phyloP scores from a whole-genome alignment of 1,140 invertebrate species.

The Ladona fulva region DNA sequence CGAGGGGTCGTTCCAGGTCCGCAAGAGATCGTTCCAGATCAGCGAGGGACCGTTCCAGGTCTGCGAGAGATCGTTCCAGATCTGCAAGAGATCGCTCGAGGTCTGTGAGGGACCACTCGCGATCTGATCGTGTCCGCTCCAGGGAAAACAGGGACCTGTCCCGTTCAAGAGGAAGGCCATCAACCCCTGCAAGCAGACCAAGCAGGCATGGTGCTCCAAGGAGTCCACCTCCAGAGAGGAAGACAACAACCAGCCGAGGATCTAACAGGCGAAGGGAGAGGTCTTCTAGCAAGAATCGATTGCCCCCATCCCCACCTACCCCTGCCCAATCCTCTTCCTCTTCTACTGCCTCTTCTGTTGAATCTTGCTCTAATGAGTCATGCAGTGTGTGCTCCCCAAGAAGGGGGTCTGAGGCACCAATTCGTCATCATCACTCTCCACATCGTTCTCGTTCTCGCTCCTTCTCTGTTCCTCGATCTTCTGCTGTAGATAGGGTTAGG shows the following conservation, averaged over 20 bases:
- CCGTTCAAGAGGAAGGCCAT: slow-evolving; percentile 17
- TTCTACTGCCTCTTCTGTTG: background rate
- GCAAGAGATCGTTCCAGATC: background rate
- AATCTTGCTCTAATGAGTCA: slow-evolving; percentile 60
- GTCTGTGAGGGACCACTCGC: background rate
- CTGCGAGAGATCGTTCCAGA: background rate
- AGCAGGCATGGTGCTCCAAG: slow-evolving; percentile 11
- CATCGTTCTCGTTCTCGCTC: slow-evolving; percentile 32
- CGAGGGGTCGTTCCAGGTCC: slow-evolving; percentile 9
- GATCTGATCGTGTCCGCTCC: background rate
- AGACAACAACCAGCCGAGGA: background rate
- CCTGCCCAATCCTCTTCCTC: slow-evolving; percentile 23
- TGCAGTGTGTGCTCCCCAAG: slow-evolving; percentile 57
- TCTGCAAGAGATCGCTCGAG: background rate
- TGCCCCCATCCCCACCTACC: background rate
- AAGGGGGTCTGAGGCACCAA: slow-evolving; percentile 16
- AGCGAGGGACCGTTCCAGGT: background rate
- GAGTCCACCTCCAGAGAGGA: background rate
- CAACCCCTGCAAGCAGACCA: slow-evolving; percentile 18
- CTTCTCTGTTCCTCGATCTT: slow-evolving; percentile 37
- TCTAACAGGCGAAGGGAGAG: background rate
- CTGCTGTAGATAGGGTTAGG: slow-evolving; percentile 18
- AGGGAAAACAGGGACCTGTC: background rate
- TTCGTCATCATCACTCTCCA: background rate
- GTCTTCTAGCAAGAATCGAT: slow-evolving; percentile 14